Conservation (phyloP, 2,113 vertebrate genomes). For the Actenoides lindsayi region DNA sequence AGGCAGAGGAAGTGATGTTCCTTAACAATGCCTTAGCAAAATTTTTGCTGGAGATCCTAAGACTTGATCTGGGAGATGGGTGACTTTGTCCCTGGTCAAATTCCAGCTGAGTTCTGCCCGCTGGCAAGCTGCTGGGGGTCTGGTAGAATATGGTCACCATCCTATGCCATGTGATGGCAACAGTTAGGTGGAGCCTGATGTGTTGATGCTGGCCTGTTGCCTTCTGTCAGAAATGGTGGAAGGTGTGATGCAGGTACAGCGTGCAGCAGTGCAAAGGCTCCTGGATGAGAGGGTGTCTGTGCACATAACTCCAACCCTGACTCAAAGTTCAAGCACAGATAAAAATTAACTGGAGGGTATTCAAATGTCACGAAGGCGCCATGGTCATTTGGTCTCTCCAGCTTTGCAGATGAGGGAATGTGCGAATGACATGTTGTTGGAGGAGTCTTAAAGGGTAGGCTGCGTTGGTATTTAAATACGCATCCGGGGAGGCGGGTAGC, state of each 20-base stretch:
- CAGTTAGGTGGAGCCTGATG: not conserved
- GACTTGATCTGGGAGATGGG: not conserved
- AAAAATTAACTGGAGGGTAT: not conserved
- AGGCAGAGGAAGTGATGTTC: not conserved
- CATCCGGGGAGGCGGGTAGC: not conserved
- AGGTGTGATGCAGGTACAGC: not conserved
- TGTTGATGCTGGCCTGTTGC: not conserved
- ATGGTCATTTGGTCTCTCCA: not conserved
- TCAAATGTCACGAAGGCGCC: not conserved
- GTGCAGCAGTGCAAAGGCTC: not conserved
- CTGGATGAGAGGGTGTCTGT: not conserved
- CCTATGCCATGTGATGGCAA: rapidly evolving
- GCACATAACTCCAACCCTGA: not conserved
- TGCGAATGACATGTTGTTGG: not conserved
- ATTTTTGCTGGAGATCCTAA: not conserved
- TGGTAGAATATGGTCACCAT: not conserved
- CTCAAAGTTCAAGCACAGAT: not conserved
- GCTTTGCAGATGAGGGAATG: slow-evolving; percentile 11
- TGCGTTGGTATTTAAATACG: not conserved
- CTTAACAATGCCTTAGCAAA: not conserved
- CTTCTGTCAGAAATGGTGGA: not conserved
- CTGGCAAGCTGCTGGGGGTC: not conserved
- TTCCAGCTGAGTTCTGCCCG: not conserved
- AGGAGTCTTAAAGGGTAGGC: not conserved
- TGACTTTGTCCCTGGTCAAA: not conserved